Evolutionary conservation across 2,888 invertebrate genomes (phyloP), one percentile per base, ranked within the genome.

Genomic region (Dendrolimus pini): DNA sequence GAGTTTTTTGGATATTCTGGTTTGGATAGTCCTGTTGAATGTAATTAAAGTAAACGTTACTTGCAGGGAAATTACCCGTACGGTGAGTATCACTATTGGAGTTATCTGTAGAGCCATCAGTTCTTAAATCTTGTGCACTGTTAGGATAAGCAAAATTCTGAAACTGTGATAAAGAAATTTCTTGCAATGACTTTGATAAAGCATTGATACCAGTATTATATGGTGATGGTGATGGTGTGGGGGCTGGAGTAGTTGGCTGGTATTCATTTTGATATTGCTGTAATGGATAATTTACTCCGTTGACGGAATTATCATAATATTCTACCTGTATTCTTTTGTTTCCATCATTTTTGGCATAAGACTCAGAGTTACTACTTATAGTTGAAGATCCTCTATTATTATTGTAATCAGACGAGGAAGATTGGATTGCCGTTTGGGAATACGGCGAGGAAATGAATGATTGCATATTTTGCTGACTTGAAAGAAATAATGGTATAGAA

Each of bases 251-350:
- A 9, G 89, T 82, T 54, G 83, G 77, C 1, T 78, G 71, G 55
- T 78, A 83, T 54, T 88, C 86, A 59, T 77, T 83, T 63, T 80
- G 81, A 66, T 82, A 84, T 62, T 85, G 87, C 58, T 77, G 78
- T 58, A 68, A 64, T 0, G 85, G 84, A 68, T 83, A 88, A 62
- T 85, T 79, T 0, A 89, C 71, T 7, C 88, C 88, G 64, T 82
- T 85, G 7, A 77, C 83, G 13, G 88, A 82, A 62, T 89, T 90
- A 63, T 90, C 86, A 60, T 85, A 90, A 69, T 89, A 88, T 64
- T 89, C 87, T 57, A 87, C 83, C 65, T 83, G 82, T 63, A 88
- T 77, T 61, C 83, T 83, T 66, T 86, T 85, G 63, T 71, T 79
- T 13, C 67, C 65, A 7, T 84, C 82, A 62, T 73, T 80, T 53